phyloP scores from a whole-genome alignment of 37 sponge, comb jelly and placozoan genomes.

The Hexactinellida sp. region DNA sequence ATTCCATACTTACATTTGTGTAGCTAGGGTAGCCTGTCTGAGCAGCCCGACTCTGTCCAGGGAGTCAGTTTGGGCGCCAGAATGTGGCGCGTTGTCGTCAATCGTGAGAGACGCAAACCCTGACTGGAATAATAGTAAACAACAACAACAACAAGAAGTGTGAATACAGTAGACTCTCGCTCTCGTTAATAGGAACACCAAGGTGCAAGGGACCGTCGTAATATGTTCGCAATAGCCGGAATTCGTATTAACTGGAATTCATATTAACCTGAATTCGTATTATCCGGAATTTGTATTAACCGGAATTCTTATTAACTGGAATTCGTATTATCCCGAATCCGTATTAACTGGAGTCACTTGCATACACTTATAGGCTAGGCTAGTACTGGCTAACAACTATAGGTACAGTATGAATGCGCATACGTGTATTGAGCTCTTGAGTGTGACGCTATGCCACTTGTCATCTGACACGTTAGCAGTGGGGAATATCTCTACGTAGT shows the following conservation, averaged over 20 bases:
- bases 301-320: too few species aligned
- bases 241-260: too few species aligned
- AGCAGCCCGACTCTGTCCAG: background rate
- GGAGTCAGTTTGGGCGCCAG: constrained; percentile 17
- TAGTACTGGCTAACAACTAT: too few species aligned
- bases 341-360: background rate
- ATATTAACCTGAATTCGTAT: too few species aligned
- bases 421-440: background rate
- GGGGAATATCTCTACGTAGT: background rate
- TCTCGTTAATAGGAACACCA: too few species aligned
- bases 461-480: background rate
- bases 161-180: too few species aligned
- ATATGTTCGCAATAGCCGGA: too few species aligned
- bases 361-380: too few species aligned
- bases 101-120: background rate
- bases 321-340: too few species aligned
- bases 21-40: background rate
- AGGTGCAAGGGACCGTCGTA: too few species aligned
- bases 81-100: background rate
- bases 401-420: too few species aligned
- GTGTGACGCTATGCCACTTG: background rate
- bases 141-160: background rate
- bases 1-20: background rate
- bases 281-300: too few species aligned
- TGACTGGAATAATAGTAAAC: background rate